Conservation (phyloP, 2,888 invertebrate genomes). For the Nymphalis c-album region DNA sequence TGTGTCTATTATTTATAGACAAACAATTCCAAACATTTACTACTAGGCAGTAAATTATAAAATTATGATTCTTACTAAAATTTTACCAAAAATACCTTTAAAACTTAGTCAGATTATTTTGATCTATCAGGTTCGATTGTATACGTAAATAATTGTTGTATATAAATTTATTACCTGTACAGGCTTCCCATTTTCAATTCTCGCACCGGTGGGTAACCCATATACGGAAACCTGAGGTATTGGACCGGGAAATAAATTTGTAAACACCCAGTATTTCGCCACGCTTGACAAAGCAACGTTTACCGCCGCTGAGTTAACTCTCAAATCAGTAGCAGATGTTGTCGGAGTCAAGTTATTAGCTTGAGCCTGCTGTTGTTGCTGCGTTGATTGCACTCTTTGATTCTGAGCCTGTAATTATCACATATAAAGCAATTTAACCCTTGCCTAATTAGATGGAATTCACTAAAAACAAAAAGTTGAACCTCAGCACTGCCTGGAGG, state of each 20-base stretch:
- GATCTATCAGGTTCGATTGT: too few relatives aligned
- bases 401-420: slow-evolving; percentile 65
- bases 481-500: slow-evolving; percentile 81
- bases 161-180: slow-evolving; percentile 72
- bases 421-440: slow-evolving; percentile 42
- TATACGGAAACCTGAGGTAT: slow-evolving; percentile 89
- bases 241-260: slow-evolving; percentile 89
- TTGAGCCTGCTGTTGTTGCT: slow-evolving; percentile 64
- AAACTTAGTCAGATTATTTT: too few relatives aligned
- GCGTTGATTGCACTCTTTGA: slow-evolving; percentile 66
- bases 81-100: not conserved
- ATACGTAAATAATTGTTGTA: not conserved
- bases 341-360: slow-evolving; percentile 69
- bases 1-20: too few relatives aligned
- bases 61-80: not conserved
- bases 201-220: slow-evolving; percentile 83
- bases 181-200: slow-evolving; percentile 83
- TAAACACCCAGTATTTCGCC: slow-evolving; percentile 92
- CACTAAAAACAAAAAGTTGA: slow-evolving; percentile 46
- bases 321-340: slow-evolving; percentile 82
- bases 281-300: slow-evolving; percentile 88
- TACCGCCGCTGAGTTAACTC: slow-evolving; percentile 84
- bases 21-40: too few relatives aligned
- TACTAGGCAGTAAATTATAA: too few relatives aligned
- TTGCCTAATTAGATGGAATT: slow-evolving; percentile 25